Evolutionary conservation across 1,140 invertebrate genomes (phyloP), one percentile per base, ranked within the genome.

Genomic region (Rhagoletis zephyria): DNA sequence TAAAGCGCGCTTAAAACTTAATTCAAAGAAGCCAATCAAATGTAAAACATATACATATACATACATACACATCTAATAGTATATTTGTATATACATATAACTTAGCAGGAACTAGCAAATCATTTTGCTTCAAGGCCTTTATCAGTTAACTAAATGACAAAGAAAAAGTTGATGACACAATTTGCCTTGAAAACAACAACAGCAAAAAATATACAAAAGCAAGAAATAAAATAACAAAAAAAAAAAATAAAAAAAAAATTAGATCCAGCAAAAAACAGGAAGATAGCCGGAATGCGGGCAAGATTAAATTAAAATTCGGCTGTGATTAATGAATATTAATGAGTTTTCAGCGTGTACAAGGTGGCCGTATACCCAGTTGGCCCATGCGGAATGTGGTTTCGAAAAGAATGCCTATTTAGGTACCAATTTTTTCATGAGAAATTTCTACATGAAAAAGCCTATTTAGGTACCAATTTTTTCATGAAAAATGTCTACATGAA

Each of bases 301-400:
- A 81, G 74, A 51, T 56, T 81, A 81, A 81, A 30, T 81, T 45
- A 56, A 81, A 81, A 56, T 81, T 45, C 16, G 74, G 19, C 74
- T 81, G 48, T 51, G 74, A 81, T 81, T 81, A 81, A 81, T 81
- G 74, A 81, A 56, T 56, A 81, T 81, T 81, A 81, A 81, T 81
- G 74, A 81, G 74, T 59, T 81, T 81, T 81, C 3, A 56, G 48
- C 16, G 10, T 77, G 16, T 19, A 48, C 3, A 74, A 48, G 42
- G n/a, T 16, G 67, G 3, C 30, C 30, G 1, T 30, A 30, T 30
- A 1, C 30, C 30, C 30, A 30, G 30, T 30, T 1, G 30, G 30
- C 30, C 0, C 30, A 1, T 30, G 30, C 30, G 30, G 30, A 30
- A 30, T 30, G 30, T 30, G 30, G 30, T 30, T 30, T 30, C 30